Evolutionary conservation across 2,888 invertebrate genomes (phyloP).

Genomic region (Epirrita christyi): DNA sequence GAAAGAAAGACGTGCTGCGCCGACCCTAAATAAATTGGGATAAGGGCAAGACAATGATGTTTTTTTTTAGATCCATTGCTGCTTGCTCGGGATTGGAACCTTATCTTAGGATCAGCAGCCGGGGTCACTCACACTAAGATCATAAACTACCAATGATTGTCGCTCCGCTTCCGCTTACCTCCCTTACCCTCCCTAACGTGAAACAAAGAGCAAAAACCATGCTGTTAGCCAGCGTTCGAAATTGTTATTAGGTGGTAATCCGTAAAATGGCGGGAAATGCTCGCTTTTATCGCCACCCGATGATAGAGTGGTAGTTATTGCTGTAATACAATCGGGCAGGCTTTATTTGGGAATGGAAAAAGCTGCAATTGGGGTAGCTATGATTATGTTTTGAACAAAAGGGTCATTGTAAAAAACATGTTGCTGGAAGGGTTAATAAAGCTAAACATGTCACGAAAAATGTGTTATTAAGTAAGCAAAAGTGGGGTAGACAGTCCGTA

Average conservation of each 20-base stretch:
- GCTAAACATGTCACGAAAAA: too few species aligned
- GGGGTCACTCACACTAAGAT: too few species aligned
- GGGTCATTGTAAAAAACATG: background rate
- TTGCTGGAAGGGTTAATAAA: too few species aligned
- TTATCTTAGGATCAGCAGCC: too few species aligned
- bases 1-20: too few species aligned
- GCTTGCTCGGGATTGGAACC: too few species aligned
- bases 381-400: slow-evolving; percentile 5
- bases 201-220: slow-evolving; percentile 22
- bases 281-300: slow-evolving; percentile 11
- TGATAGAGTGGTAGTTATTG: slow-evolving; percentile 14
- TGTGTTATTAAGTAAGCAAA: too few species aligned
- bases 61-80: too few species aligned
- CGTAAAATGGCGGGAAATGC: slow-evolving; percentile 7
- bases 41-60: too few species aligned
- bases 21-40: too few species aligned
- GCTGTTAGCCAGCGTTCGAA: slow-evolving; percentile 8
- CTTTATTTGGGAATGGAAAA: background rate
- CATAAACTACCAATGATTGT: background rate
- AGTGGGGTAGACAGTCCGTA: too few species aligned
- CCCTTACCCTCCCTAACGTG: background rate
- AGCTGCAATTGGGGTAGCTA: background rate
- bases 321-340: slow-evolving; percentile 8
- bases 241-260: slow-evolving; percentile 22
- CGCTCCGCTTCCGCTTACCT: background rate